phyloP scores from a whole-genome alignment of 2,797 vertebrate species.

The Pipistrellus pipistrellus region DNA sequence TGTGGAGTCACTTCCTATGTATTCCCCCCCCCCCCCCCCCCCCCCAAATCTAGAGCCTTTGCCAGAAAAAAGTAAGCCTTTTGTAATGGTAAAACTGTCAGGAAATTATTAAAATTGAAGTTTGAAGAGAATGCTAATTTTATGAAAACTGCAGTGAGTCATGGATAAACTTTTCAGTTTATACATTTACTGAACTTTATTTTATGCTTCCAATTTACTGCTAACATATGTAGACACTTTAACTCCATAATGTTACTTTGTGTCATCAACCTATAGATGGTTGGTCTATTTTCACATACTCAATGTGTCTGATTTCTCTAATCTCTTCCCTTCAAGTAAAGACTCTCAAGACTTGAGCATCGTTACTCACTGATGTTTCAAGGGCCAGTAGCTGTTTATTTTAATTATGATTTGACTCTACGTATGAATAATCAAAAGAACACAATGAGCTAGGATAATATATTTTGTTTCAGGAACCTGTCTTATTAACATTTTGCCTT shows the following conservation, averaged over 20 bases:
- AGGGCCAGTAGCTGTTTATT: conserved; percentile 23
- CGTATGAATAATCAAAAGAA: conserved; percentile 68
- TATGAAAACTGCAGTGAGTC: not conserved
- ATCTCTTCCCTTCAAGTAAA: not conserved
- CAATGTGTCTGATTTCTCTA: not conserved
- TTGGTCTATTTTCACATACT: not conserved
- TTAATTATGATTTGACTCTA: conserved; percentile 63
- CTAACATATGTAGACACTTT: not conserved
- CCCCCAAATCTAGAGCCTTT: not conserved
- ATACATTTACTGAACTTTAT: not conserved
- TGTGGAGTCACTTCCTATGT: not conserved
- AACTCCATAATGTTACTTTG: not conserved
- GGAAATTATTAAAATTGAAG: not conserved
- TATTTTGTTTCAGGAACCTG: conserved; percentile 57
- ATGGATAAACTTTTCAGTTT: not conserved
- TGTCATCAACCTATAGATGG: not conserved
- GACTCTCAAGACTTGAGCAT: not conserved
- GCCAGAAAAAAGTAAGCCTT: not conserved
- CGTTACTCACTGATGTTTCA: conserved; percentile 38
- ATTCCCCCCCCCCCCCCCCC: not conserved
- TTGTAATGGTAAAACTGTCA: not conserved
- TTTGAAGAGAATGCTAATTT: not conserved
- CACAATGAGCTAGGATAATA: conserved; percentile 35
- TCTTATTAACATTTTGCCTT: conserved; percentile 69
- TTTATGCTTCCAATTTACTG: not conserved